Base-by-base conservation (phyloP, 2,888 invertebrate species). In the Eubasilissa splendida region DNA sequence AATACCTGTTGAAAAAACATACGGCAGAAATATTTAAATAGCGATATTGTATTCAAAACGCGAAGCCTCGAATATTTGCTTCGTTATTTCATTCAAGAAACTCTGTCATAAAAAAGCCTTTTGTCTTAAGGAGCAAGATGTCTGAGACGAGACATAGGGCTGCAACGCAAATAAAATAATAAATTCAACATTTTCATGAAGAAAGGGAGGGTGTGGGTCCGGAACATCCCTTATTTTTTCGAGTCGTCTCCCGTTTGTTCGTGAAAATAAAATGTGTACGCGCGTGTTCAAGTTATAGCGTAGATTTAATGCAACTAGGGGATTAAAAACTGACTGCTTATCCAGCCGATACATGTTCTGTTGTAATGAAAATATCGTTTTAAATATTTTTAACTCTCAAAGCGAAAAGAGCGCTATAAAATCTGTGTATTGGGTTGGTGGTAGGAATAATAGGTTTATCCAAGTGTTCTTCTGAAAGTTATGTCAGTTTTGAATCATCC, bases 151-250 rank as follows among this genome's bases (percentile, higher is more conserved):
- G 71, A 73, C 12, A 73, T 56, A 31, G 56, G 54, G 22, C 71
- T 75, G 60, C 60, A n/a, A 14, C 50, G 75, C 75, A 60, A 75
- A 75, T 75, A 75, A 52, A 75, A 75, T 75, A 75, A 75, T 75
- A 75, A 75, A 75, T 75, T 59, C 60, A 22, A 59, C 60, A 22
- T 75, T 73, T 73, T n/a, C 56, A 58, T 58, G 56, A 58, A 56
- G 56, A 31, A 54, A 73, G 31, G 58, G 71, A 14, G n/a, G 22
- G 56, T n/a, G 58, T 4, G 58, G 42, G 42, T 52, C 54, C 54
- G 5, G 31, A 31, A 56, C n/a, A 56, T 56, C 56, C n/a, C 71
- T 50, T 50, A 33, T 10, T 56, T 73, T 73, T 33, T 73, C 11
- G 31, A 56, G 71, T 71, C 54, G 31, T 71, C 56, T 71, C 56